Conservation (phyloP, 2,888 invertebrate genomes). For the Nephrotoma guestfalica region DNA sequence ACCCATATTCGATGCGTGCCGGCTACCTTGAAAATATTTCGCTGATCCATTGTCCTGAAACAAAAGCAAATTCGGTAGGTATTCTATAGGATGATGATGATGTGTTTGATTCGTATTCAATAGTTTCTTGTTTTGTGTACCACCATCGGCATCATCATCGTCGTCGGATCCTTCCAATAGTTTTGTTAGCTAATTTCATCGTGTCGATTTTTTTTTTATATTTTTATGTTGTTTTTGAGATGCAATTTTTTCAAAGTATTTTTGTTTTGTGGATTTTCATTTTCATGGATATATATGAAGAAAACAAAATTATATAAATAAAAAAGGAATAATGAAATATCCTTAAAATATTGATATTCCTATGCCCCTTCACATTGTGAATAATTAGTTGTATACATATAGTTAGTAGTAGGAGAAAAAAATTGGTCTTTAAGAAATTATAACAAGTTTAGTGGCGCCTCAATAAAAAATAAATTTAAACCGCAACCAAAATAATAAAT, state of each 20-base stretch:
- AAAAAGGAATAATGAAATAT: neutral
- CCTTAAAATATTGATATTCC: neutral
- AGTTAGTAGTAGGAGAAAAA: neutral
- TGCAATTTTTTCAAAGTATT: neutral
- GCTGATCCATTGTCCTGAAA: constrained; percentile 56
- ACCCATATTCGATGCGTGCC: constrained; percentile 58
- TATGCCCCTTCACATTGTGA: neutral
- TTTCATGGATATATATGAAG: neutral
- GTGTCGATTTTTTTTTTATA: neutral
- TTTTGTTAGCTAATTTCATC: neutral
- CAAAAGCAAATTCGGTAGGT: neutral
- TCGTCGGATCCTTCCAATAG: neutral
- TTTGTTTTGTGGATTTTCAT: neutral
- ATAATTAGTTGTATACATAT: neutral
- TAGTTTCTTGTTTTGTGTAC: neutral
- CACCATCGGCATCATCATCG: neutral
- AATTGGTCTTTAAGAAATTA: neutral
- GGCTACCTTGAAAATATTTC: constrained; percentile 52
- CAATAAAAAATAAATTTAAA: neutral
- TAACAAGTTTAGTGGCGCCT: constrained; percentile 3
- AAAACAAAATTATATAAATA: neutral
- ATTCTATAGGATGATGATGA: neutral
- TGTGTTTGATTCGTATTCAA: neutral
- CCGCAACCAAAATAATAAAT: neutral
- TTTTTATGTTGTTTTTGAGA: neutral